Base-by-base conservation (phyloP, 2,797 vertebrate species). In the Basileuterus tristriatus region DNA sequence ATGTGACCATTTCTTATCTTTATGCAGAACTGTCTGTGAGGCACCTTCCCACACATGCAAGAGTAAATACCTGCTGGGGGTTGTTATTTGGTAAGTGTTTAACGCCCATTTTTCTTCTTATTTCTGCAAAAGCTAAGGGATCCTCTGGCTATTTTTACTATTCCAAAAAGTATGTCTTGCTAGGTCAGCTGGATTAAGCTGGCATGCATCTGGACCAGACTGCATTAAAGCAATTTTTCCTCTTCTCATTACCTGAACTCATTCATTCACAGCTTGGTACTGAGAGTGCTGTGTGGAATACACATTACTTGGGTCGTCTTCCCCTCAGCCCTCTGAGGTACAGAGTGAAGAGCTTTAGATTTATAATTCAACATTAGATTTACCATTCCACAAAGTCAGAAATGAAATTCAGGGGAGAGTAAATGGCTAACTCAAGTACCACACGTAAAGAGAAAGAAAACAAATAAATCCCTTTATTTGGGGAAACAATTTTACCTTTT, bases 181-280 rank as follows among this genome's bases (percentile, higher is more conserved):
- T 89, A 79, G 81, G 81, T 93, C 89, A 95, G 86, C 69, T 94
- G 90, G 83, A 90, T 94, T 89, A 95, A 93, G 64, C 60, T 86
- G 77, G 70, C 59, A 50, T 78, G 74, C 65, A 58, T 92, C 69
- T 92, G 77, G 69, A 76, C 69, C 59, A 86, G 62, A 55, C 17
- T 81, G 85, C 83, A 71, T 88, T 88, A 86, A 94, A 90, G 72
- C 77, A 69, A 56, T 94, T 87, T 90, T 93, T 94, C 47, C 34
- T 92, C 39, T 72, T 90, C 75, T 91, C 6, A 47, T 91, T 95
- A 94, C 89, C 87, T 96, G 94, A 92, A 77, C 70, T 95, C 81
- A 69, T 81, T 94, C 60, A 22, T 90, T 96, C 92, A 77, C 78
- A 89, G 89, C 81, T 87, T 87, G 75, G 74, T 92, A 91, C 60